These are phyloP conservation scores for Mesoligia furuncula DNA, from an alignment of 2,888 invertebrate genomes.

Conservation along the genomic window DNA sequence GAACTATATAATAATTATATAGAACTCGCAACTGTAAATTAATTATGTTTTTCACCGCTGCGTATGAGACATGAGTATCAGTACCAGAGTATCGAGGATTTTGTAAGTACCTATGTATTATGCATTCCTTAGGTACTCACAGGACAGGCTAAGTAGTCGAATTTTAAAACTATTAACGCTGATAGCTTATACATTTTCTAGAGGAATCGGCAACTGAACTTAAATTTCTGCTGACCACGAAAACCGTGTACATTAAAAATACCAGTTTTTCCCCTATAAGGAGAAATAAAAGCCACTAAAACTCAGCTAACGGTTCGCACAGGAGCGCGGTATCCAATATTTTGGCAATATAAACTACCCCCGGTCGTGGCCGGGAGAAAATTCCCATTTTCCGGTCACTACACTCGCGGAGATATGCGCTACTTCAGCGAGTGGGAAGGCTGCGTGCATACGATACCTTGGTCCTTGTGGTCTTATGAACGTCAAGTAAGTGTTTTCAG, in stretches of 20 bases:
- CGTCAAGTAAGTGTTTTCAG: not conserved
- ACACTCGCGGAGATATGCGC: constrained; percentile 78
- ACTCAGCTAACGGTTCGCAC: constrained; percentile 48
- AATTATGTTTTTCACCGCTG: not conserved
- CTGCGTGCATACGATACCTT: constrained; percentile 39
- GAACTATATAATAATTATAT: no score
- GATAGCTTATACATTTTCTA: not conserved
- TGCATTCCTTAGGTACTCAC: not conserved
- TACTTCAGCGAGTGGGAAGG: constrained; percentile 60
- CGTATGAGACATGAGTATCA: no score
- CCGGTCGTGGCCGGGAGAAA: constrained; percentile 64
- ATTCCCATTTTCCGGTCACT: constrained; percentile 82
- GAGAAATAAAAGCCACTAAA: constrained; percentile 46
- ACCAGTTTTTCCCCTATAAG: not conserved
- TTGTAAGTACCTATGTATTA: not conserved
- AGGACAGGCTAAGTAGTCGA: no score
- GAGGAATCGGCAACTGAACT: not conserved
- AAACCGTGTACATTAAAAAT: not conserved
- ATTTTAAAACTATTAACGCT: not conserved
- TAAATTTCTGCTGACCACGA: not conserved
- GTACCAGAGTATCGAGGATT: not conserved
- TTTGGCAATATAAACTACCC: constrained; percentile 62
- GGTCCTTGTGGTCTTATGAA: not conserved
- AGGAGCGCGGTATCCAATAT: constrained; percentile 62
- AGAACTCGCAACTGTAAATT: not conserved